These are phyloP conservation scores for Carduelis carduelis DNA, from an alignment of 2,797 vertebrate genomes.

Conservation along the genomic window DNA sequence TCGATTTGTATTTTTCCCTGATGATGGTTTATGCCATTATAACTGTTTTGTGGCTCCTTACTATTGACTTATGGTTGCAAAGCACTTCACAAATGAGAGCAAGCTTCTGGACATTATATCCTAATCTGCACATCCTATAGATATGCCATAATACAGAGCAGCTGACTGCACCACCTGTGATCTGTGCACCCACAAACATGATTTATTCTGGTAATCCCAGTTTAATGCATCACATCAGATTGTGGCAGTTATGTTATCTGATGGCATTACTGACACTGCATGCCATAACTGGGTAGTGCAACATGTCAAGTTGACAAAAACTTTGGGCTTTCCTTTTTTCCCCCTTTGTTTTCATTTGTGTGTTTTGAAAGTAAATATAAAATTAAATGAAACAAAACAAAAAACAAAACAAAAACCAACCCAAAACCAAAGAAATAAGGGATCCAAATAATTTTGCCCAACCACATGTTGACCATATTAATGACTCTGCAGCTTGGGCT, in stretches of 20 bases:
- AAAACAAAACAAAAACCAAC: no score
- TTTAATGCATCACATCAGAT: slow-evolving; percentile 52
- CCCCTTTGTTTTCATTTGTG: neutral
- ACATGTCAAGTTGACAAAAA: neutral
- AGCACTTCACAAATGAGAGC: slow-evolving; percentile 36
- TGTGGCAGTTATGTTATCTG: slow-evolving; percentile 37
- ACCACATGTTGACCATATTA: neutral
- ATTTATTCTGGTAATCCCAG: slow-evolving; percentile 58
- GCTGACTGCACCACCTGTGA: slow-evolving; percentile 36
- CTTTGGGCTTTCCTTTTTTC: neutral
- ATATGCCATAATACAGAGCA: slow-evolving; percentile 8
- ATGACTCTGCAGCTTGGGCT: neutral
- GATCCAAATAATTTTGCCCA: neutral
- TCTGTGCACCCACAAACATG: slow-evolving; percentile 41
- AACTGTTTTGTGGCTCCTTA: slow-evolving; percentile 57
- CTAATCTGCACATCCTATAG: slow-evolving; percentile 54
- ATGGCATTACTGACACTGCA: slow-evolving; percentile 29
- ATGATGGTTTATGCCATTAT: slow-evolving; percentile 60
- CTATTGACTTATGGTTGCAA: slow-evolving; percentile 57
- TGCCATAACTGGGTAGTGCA: slow-evolving; percentile 21
- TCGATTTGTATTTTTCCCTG: slow-evolving; percentile 63
- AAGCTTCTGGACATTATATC: slow-evolving; percentile 33
- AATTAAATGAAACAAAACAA: neutral
- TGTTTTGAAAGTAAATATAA: neutral
- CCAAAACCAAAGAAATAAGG: neutral